phyloP scores from a whole-genome alignment of 2,113 vertebrate species.

The Merops nubicus region DNA sequence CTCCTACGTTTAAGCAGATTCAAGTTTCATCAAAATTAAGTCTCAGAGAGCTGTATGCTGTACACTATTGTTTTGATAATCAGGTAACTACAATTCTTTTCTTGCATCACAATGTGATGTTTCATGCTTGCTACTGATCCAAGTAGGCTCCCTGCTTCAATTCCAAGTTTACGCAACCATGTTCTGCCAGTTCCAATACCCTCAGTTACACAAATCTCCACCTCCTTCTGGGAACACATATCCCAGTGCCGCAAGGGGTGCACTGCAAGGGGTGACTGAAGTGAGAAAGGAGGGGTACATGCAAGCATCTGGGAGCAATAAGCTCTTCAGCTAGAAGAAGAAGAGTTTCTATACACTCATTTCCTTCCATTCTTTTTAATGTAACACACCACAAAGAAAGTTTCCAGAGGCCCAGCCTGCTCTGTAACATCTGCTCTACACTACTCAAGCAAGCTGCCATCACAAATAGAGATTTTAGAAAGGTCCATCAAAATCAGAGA shows the following conservation, averaged over 20 bases:
- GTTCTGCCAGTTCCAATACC: neutral
- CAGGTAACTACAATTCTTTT: neutral
- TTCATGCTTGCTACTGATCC: neutral
- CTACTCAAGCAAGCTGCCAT: neutral
- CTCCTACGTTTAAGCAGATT: neutral
- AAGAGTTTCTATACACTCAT: neutral
- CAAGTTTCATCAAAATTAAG: neutral
- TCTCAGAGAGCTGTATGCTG: neutral
- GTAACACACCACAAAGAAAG: neutral
- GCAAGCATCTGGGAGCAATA: neutral
- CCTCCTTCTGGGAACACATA: neutral
- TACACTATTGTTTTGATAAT: neutral
- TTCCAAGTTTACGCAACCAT: neutral
- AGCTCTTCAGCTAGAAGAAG: neutral
- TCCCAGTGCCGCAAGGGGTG: neutral
- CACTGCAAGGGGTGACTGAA: neutral
- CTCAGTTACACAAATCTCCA: neutral
- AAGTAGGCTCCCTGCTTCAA: neutral
- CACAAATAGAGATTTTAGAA: neutral
- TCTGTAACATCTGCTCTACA: neutral
- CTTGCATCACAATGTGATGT: neutral
- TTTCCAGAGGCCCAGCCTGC: neutral
- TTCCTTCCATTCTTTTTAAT: conserved; percentile 12
- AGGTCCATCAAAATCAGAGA: neutral
- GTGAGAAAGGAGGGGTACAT: neutral